A percentile compares a stretch with the other conserved stretches of the same genome.
These are phyloP conservation scores for Diphyllodes magnificus DNA, from an alignment of 2,113 vertebrate species.

Conservation along the genomic window DNA sequence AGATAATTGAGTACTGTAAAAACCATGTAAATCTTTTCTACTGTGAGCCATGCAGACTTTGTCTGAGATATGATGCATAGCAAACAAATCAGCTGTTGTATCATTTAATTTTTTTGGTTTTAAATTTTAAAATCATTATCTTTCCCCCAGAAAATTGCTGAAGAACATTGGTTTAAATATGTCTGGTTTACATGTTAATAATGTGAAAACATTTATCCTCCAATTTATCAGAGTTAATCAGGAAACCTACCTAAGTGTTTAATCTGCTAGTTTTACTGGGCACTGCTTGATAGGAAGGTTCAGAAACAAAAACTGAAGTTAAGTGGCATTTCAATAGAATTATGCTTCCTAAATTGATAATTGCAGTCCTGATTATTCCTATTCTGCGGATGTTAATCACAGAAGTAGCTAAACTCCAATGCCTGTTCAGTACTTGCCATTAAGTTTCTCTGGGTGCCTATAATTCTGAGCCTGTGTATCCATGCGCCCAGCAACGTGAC, in stretches of 20 bases:
- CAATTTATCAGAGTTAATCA: neutral
- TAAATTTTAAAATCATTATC: neutral
- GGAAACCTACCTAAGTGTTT: neutral
- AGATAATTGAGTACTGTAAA: neutral
- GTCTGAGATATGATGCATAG: neutral
- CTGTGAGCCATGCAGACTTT: neutral
- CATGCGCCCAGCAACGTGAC: neutral
- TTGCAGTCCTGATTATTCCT: neutral
- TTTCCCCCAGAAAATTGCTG: neutral
- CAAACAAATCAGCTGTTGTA: neutral
- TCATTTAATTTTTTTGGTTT: neutral
- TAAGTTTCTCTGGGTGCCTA: neutral
- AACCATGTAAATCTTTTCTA: neutral
- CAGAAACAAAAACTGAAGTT: neutral
- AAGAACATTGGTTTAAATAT: neutral
- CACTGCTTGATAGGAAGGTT: neutral
- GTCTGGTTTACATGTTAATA: neutral
- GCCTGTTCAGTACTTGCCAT: neutral
- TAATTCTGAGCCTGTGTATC: neutral
- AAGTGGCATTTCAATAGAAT: neutral
- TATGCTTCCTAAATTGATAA: neutral
- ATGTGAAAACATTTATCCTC: neutral
- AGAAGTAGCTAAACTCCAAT: neutral
- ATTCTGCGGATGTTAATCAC: neutral
- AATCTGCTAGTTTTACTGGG: neutral